phyloP scores from a whole-genome alignment of 2,797 vertebrate species.

The Luscinia luscinia region DNA sequence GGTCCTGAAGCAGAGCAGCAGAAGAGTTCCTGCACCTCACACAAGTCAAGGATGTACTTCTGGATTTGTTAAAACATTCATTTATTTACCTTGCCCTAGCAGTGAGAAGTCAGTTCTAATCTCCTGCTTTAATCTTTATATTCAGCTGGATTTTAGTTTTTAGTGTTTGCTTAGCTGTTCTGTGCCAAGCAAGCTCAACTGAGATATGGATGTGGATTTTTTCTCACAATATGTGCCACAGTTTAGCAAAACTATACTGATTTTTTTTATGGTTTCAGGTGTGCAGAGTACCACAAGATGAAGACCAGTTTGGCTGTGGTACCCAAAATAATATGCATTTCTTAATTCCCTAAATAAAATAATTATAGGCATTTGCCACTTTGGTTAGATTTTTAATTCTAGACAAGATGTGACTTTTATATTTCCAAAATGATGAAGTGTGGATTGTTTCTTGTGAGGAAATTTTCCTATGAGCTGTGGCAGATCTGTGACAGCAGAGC shows the following conservation, averaged over 20 bases:
- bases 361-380: not conserved
- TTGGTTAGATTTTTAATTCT: not conserved
- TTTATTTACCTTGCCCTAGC: not conserved
- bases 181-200: not conserved
- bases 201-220: not conserved
- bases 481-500: not conserved
- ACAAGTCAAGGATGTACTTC: not conserved
- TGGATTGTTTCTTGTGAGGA: not conserved
- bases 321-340: not conserved
- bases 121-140: not conserved
- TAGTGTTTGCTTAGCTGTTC: not conserved
- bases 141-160: not conserved
- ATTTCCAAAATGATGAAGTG: not conserved
- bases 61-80: not conserved
- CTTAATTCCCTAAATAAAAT: not conserved
- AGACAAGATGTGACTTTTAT: not conserved
- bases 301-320: not conserved
- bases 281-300: not conserved
- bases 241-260: not conserved
- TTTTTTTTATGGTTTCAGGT: not conserved
- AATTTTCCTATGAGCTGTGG: not conserved
- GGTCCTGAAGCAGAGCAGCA: not conserved
- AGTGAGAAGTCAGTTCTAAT: not conserved
- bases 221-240: not conserved
- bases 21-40: not conserved